Conservation (phyloP, 2,888 invertebrate species). For the Ormyrus rosae region DNA sequence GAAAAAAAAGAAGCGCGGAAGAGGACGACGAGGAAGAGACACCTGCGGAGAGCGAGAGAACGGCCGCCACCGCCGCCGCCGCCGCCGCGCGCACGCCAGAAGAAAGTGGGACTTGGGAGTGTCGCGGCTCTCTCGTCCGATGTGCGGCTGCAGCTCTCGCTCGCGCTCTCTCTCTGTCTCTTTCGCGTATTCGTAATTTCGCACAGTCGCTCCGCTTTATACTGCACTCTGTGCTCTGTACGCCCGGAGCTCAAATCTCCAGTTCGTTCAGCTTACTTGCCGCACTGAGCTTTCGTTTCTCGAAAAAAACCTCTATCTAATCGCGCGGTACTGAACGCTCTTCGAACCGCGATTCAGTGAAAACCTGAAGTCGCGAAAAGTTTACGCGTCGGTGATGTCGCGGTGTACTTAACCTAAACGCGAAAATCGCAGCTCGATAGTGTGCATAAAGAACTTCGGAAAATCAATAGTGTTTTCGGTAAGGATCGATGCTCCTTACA, state of each 20-base stretch:
- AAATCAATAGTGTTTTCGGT: constrained; percentile 40
- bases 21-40: constrained; percentile 10
- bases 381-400: too few relatives aligned
- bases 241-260: neutral
- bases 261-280: neutral
- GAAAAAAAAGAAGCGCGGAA: neutral
- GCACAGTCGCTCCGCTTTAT: constrained; percentile 15
- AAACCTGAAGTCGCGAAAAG: too few relatives aligned
- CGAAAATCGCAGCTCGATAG: constrained; percentile 25
- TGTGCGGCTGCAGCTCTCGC: constrained; percentile 11
- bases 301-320: too few relatives aligned
- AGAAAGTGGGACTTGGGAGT: constrained; percentile 42
- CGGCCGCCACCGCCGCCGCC: neutral
- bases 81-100: neutral
- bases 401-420: constrained; percentile 47
- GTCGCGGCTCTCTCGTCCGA: constrained; percentile 23
- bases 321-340: too few relatives aligned
- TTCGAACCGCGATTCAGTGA: too few relatives aligned
- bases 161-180: constrained; percentile 20
- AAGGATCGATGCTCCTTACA: neutral
- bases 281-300: too few relatives aligned
- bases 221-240: constrained; percentile 3
- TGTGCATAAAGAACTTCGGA: neutral
- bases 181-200: neutral
- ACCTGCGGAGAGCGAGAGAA: constrained; percentile 13